Conservation (phyloP, 2,888 invertebrate species). For the Chymomyza caudatula region DNA sequence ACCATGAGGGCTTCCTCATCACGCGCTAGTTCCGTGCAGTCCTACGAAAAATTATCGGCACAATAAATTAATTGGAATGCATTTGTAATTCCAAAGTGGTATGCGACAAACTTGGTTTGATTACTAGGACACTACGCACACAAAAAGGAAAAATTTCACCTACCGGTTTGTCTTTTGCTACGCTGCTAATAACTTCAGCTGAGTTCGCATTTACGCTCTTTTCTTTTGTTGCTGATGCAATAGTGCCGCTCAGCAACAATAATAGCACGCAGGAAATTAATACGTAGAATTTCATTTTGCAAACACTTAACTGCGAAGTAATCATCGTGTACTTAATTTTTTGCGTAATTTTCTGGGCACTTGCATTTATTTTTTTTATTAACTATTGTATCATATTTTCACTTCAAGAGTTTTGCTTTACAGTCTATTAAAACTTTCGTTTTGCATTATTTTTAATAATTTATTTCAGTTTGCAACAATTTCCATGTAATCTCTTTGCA, state of each 20-base stretch:
- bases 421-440: constrained; percentile 4
- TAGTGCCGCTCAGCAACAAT: constrained; percentile 50
- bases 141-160: constrained; percentile 8
- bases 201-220: constrained; percentile 51
- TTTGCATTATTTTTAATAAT: constrained; percentile 9
- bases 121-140: background rate
- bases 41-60: constrained; percentile 47
- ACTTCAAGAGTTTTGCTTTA: background rate
- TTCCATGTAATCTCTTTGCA: background rate
- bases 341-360: constrained; percentile 22
- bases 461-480: background rate
- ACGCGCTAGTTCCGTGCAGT: constrained; percentile 83
- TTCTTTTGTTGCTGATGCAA: constrained; percentile 59
- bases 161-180: constrained; percentile 54
- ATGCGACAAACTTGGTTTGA: background rate
- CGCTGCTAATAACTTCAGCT: constrained; percentile 61
- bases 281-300: constrained; percentile 62
- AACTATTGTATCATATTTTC: constrained; percentile 28
- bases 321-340: constrained; percentile 22
- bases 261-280: constrained; percentile 53
- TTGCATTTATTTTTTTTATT: constrained; percentile 40
- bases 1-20: constrained; percentile 88
- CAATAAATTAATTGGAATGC: constrained; percentile 8
- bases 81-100: constrained; percentile 6
- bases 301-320: constrained; percentile 28